These are phyloP conservation scores for Aurelia aurita complex sp. Pacific DNA, from an alignment of 30 jellyfish, hydroid and myxozoan genomes.

Conservation along the genomic window DNA sequence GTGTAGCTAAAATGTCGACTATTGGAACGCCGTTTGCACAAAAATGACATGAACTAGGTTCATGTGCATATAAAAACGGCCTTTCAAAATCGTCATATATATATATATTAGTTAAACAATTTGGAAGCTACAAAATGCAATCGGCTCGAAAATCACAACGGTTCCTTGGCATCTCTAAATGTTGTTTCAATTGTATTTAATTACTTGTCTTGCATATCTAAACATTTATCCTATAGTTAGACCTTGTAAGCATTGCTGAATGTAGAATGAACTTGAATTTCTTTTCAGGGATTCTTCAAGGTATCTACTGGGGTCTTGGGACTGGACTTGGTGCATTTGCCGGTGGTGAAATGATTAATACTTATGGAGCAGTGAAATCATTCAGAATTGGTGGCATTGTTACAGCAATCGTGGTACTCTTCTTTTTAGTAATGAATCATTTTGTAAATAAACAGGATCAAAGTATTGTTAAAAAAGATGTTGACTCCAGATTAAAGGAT, in stretches of 20 bases:
- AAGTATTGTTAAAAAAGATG: conserved; percentile 16
- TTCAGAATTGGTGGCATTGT: conserved; percentile 87
- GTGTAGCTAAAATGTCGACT: too few relatives aligned
- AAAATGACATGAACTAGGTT: too few relatives aligned
- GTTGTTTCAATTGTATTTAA: too few relatives aligned
- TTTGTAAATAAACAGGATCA: conserved; percentile 23
- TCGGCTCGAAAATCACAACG: too few relatives aligned
- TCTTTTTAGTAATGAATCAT: conserved; percentile 29
- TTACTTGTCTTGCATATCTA: too few relatives aligned
- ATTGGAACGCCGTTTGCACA: too few relatives aligned
- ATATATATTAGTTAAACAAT: too few relatives aligned
- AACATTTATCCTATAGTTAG: neutral
- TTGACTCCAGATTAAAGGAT: conserved; percentile 23
- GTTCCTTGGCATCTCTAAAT: too few relatives aligned
- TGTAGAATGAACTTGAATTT: neutral
- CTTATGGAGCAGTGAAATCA: conserved; percentile 75
- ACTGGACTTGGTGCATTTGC: conserved; percentile 98
- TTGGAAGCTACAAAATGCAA: too few relatives aligned
- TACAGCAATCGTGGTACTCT: conserved; percentile 54
- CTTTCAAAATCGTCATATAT: too few relatives aligned
- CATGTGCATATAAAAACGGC: too few relatives aligned
- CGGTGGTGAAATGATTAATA: conserved; percentile 86
- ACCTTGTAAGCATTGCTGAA: neutral
- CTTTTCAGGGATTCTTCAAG: conserved; percentile 92
- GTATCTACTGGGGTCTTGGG: conserved; percentile 99